Evolutionary conservation across 2,888 invertebrate genomes (phyloP).

Genomic region (Ichneumon xanthorius): DNA sequence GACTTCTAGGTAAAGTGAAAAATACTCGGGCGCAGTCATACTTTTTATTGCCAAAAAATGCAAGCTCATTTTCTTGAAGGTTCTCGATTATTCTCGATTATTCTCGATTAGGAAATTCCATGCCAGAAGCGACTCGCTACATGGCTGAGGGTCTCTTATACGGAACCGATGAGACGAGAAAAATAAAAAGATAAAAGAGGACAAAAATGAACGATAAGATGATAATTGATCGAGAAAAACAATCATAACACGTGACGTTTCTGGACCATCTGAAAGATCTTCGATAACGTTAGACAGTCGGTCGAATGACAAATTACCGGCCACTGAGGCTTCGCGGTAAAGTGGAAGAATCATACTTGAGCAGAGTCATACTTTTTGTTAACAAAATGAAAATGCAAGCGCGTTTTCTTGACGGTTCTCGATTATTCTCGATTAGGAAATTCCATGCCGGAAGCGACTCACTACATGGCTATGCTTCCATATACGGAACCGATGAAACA

Average conservation of each 20-base stretch:
- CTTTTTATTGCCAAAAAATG: neutral
- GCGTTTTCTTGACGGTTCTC: neutral
- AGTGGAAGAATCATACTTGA: conserved; percentile 22
- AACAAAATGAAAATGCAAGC: neutral
- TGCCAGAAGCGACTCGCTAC: too few relatives aligned
- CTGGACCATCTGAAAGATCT: conserved; percentile 40
- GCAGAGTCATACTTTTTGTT: too few relatives aligned
- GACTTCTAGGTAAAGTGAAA: conserved; percentile 27
- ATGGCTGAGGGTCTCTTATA: too few relatives aligned
- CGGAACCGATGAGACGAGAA: too few relatives aligned
- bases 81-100: conserved; percentile 4
- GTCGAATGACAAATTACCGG: conserved; percentile 51
- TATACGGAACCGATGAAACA: too few relatives aligned
- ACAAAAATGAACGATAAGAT: neutral
- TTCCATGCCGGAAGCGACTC: neutral
- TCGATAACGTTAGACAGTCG: conserved; percentile 48
- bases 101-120: neutral
- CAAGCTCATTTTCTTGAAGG: neutral
- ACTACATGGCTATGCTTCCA: too few relatives aligned
- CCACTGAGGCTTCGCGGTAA: conserved; percentile 28
- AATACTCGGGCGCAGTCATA: neutral
- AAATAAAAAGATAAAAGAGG: too few relatives aligned
- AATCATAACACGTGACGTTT: neutral
- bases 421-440: neutral
- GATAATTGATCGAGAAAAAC: conserved; percentile 13